A percentile compares a stretch with the other conserved stretches of the same genome.
phyloP scores from a whole-genome alignment of 2,888 invertebrate species.

The Apodemia zela region DNA sequence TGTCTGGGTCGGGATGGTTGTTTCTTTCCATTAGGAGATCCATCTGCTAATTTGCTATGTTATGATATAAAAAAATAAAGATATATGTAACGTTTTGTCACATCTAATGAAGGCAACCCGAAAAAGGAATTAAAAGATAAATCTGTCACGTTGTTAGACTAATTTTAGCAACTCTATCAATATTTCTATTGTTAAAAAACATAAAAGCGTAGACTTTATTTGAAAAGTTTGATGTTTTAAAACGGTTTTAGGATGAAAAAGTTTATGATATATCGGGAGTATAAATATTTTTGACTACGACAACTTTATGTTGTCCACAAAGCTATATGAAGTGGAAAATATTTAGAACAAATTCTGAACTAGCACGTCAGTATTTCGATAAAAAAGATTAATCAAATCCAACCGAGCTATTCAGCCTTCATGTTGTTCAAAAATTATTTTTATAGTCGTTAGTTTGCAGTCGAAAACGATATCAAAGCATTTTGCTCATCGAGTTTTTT shows the following conservation, averaged over 20 bases:
- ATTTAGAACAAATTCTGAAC: slow-evolving; percentile 12
- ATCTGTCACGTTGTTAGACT: no score
- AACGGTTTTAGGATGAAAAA: neutral
- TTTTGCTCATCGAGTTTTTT: no score
- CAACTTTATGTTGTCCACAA: slow-evolving; percentile 9
- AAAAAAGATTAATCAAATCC: slow-evolving; percentile 8
- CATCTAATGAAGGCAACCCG: no score
- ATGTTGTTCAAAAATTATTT: slow-evolving; percentile 8
- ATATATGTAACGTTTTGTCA: no score
- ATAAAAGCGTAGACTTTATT: no score
- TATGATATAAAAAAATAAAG: no score
- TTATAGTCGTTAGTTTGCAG: neutral
- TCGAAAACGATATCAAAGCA: slow-evolving; percentile 3
- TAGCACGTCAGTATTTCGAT: slow-evolving; percentile 9
- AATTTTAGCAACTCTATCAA: no score
- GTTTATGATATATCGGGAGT: slow-evolving; percentile 4
- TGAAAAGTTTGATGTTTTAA: slow-evolving; percentile 1
- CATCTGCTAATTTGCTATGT: no score
- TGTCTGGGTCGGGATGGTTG: no score
- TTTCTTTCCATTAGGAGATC: no score
- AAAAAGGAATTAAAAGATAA: no score
- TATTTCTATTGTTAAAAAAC: no score
- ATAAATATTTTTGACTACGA: slow-evolving; percentile 12
- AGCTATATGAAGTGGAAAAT: neutral
- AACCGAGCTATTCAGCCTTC: neutral